Evolutionary conservation across 2,797 vertebrate species (phyloP).

Genomic region (Fistularia tabacaria): DNA sequence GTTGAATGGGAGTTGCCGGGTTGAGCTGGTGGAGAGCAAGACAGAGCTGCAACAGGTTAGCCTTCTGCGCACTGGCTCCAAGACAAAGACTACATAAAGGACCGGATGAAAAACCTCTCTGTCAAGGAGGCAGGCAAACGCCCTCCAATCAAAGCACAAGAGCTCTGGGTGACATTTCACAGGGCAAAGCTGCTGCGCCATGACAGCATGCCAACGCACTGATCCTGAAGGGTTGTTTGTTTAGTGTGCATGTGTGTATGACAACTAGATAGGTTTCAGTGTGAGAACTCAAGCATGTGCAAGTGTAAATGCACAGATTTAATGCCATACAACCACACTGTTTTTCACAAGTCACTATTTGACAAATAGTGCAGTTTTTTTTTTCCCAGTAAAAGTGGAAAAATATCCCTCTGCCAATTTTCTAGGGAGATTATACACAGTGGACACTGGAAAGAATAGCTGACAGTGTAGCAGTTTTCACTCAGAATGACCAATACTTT

Average conservation of each 20-base stretch:
- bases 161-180: conserved; percentile 73
- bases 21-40: conserved; percentile 43
- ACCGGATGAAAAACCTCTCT: conserved; percentile 73
- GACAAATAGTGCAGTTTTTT: conserved; percentile 30
- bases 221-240: conserved; percentile 74
- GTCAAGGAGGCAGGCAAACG: conserved; percentile 65
- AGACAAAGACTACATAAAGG: conserved; percentile 72
- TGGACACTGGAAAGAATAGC: background rate
- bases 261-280: conserved; percentile 37
- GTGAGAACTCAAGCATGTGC: conserved; percentile 16
- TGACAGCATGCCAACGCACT: conserved; percentile 73
- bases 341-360: conserved; percentile 49
- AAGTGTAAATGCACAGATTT: background rate
- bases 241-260: conserved; percentile 48
- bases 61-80: conserved; percentile 72
- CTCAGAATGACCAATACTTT: background rate
- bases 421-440: conserved; percentile 1
- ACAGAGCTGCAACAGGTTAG: conserved; percentile 56
- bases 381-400: conserved; percentile 31
- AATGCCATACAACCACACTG: conserved; percentile 13
- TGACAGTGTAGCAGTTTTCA: background rate
- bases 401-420: conserved; percentile 13
- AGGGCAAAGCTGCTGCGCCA: conserved; percentile 74
- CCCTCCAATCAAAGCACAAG: conserved; percentile 72
- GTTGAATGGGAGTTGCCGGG: conserved; percentile 17